These are phyloP conservation scores for Phortica variegata DNA, from an alignment of 1,140 invertebrate genomes.

Conservation along the genomic window DNA sequence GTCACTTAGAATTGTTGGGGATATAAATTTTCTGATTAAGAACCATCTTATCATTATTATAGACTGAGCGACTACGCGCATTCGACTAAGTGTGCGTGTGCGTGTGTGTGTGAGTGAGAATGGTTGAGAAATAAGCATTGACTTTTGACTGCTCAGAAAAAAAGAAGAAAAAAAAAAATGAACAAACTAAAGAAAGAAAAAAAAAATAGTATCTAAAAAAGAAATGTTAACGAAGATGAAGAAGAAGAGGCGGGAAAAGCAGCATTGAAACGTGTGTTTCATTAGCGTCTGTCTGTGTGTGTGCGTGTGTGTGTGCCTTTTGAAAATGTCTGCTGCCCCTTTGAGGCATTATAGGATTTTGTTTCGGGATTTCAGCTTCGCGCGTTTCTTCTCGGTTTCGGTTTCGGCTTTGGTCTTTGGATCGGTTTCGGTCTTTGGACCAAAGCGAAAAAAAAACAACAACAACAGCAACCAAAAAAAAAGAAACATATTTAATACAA, in stretches of 20 bases:
- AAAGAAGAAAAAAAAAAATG: slow-evolving; percentile 9
- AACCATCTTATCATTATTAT: slow-evolving; percentile 58
- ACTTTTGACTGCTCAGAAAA: slow-evolving; percentile 16
- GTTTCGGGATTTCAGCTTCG: slow-evolving; percentile 55
- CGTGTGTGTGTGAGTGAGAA: neutral
- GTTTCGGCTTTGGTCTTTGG: no score
- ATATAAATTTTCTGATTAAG: slow-evolving; percentile 58
- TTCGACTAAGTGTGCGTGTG: neutral
- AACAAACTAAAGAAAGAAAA: slow-evolving; percentile 5
- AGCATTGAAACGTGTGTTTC: no score
- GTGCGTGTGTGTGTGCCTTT: slow-evolving; percentile 16
- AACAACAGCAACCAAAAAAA: neutral
- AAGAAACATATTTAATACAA: slow-evolving; percentile 54
- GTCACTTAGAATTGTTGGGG: slow-evolving; percentile 41
- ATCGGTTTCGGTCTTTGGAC: no score
- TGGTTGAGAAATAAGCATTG: slow-evolving; percentile 1
- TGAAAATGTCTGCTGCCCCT: slow-evolving; percentile 22
- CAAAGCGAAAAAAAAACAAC: neutral
- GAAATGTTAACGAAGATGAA: no score
- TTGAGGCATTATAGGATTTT: slow-evolving; percentile 52
- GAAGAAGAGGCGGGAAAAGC: no score
- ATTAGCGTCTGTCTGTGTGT: slow-evolving; percentile 25
- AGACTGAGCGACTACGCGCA: slow-evolving; percentile 34
- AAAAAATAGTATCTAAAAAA: slow-evolving; percentile 39
- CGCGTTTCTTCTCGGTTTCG: slow-evolving; percentile 26